A percentile compares a stretch with the other conserved stretches of the same genome.
Evolutionary conservation across 2,797 vertebrate species (phyloP).

Genomic region (Hoplostethus mediterraneus): DNA sequence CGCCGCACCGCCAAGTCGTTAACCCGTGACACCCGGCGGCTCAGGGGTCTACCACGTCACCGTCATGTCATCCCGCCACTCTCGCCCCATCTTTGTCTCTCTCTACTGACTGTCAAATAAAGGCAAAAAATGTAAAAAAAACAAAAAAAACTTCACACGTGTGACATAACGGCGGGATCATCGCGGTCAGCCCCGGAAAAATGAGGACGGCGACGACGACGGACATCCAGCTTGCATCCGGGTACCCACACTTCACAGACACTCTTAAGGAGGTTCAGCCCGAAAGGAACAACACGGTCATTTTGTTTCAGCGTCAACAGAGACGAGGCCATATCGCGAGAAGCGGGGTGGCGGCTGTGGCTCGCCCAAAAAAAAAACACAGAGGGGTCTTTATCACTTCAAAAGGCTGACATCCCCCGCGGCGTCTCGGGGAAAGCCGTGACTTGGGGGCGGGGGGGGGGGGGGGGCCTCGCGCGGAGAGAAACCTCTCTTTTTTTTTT

Average conservation of each 20-base stretch:
- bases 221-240: not conserved
- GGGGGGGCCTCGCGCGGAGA: too few species aligned
- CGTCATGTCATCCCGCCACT: too few species aligned
- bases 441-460: slow-evolving; percentile 61
- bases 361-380: slow-evolving; percentile 64
- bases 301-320: slow-evolving; percentile 66
- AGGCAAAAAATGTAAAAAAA: too few species aligned
- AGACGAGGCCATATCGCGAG: slow-evolving; percentile 61
- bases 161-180: slow-evolving; percentile 64
- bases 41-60: too few species aligned
- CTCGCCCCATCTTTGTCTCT: too few species aligned
- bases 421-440: slow-evolving; percentile 74
- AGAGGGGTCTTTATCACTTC: slow-evolving; percentile 79
- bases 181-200: not conserved
- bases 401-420: slow-evolving; percentile 76
- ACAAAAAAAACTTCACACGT: not conserved
- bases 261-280: slow-evolving; percentile 32
- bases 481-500: slow-evolving; percentile 48
- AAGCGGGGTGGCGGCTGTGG: slow-evolving; percentile 40
- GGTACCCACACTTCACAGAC: slow-evolving; percentile 32
- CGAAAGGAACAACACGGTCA: slow-evolving; percentile 51
- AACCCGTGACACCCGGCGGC: slow-evolving; percentile 52
- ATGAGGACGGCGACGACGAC: slow-evolving; percentile 12
- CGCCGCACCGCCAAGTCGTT: slow-evolving; percentile 61
- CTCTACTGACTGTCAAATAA: too few species aligned